A percentile compares a stretch with the other conserved stretches of the same genome.
Conservation (phyloP, 92 coral and sea anemone genomes). For the Bergia sp. region DNA sequence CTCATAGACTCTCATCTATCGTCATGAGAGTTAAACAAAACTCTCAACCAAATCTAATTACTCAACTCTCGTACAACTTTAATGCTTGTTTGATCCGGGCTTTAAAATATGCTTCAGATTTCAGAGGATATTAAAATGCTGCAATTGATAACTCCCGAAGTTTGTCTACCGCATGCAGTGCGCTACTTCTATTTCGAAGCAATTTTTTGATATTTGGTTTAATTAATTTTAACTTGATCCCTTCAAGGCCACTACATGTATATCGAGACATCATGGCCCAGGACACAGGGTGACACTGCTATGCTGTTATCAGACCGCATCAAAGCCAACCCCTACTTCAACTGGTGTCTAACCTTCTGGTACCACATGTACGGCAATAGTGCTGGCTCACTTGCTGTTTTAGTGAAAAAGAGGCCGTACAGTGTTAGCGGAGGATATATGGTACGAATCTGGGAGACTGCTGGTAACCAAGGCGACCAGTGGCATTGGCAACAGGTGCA, state of each 20-base stretch:
- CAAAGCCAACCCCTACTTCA: constrained; percentile 63
- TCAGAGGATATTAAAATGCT: no score
- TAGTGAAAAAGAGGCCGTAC: constrained; percentile 50
- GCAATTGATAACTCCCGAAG: no score
- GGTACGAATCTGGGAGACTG: constrained; percentile 43
- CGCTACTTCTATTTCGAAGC: background rate
- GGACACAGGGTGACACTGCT: constrained; percentile 76
- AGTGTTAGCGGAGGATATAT: constrained; percentile 58
- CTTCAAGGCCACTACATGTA: constrained; percentile 82
- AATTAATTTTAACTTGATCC: background rate
- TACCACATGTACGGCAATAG: constrained; percentile 91
- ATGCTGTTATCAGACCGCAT: constrained; percentile 83
- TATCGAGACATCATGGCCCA: constrained; percentile 86
- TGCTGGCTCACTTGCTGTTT: constrained; percentile 75
- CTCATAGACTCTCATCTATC: no score
- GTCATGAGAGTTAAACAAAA: no score
- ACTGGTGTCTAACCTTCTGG: constrained; percentile 94
- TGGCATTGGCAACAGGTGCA: constrained; percentile 78
- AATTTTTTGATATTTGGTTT: no score
- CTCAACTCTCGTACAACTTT: no score
- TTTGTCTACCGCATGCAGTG: no score
- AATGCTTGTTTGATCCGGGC: no score
- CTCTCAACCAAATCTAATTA: no score
- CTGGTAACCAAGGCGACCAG: constrained; percentile 77
- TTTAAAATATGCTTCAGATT: no score